Percentiles rank a stretch among this genome's conserved stretches.
Conservation (phyloP, 2,888 invertebrate species). For the Nomada ferruginata region DNA sequence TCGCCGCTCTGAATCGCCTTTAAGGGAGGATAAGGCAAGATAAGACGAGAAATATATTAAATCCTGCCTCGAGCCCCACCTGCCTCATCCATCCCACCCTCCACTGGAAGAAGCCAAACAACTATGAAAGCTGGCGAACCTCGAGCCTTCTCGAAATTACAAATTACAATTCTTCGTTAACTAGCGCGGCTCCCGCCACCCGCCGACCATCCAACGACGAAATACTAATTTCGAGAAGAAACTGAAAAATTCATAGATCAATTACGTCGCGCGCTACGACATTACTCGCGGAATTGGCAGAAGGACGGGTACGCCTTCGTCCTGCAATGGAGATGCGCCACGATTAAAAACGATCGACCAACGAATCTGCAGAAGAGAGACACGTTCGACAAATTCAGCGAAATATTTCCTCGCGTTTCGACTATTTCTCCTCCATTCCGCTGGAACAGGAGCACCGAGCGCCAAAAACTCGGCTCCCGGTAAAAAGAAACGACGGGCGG, state of each 20-base stretch:
- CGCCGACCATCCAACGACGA: constrained; percentile 7
- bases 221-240: constrained; percentile 59
- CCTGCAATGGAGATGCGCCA: too few relatives aligned
- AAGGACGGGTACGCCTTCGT: constrained; percentile 1
- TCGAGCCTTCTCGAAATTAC: constrained; percentile 65
- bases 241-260: constrained; percentile 62
- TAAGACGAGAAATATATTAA: constrained; percentile 76
- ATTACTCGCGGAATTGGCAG: background rate
- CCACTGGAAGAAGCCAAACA: constrained; percentile 35
- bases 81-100: constrained; percentile 54
- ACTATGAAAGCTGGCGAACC: constrained; percentile 48
- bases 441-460: background rate
- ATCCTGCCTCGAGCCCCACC: constrained; percentile 64
- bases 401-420: constrained; percentile 29
- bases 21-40: constrained; percentile 73
- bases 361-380: background rate
- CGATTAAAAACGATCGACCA: background rate
- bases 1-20: constrained; percentile 71
- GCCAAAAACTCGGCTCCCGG: background rate
- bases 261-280: constrained; percentile 38
- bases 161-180: constrained; percentile 73
- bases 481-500: constrained; percentile 10
- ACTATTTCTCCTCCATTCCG: background rate
- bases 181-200: constrained; percentile 3
- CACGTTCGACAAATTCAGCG: background rate